Base-by-base conservation (phyloP, 2,113 vertebrate species). In the Halcyon senegalensis region DNA sequence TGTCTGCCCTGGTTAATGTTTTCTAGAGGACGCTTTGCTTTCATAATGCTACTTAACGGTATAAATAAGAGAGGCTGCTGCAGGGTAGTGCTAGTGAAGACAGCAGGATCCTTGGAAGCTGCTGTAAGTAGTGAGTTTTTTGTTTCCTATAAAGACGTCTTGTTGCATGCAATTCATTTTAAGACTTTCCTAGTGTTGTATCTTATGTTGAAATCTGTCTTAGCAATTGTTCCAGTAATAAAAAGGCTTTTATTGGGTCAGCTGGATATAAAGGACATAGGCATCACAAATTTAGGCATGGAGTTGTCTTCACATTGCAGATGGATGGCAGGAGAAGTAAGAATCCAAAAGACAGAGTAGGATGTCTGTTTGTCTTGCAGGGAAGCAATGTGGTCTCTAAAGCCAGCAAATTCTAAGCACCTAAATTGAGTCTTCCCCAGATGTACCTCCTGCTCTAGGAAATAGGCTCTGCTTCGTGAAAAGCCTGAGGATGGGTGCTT, bases 1-100 rank as follows among this genome's bases (percentile, higher is more conserved):
- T 69, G 88, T 75, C 83, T 90, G 55, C 9, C 68, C 84, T 94
- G 44, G 97, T 97, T 97, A 97, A 97, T 97, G 75, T 95, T 97
- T 97, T 92, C 96, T 94, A 96, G 80, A 86, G 83, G 72, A 80
- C 72, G 0, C 39, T 95, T 90, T 91, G 81, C 85, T 96, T 92
- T 95, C 93, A 94, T 84, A 97, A 87, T 85, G 75, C 28, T 87
- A 60, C 86, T 92, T 84, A 92, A 87, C 60, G 23, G 84, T 75
- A 96, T 96, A 97, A 97, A 97, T 94, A 97, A 89, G 66, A 90
- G 94, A 91, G 44, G n/a, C 56, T 89, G 56, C 55, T 81, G 21
- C 37, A 77, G 73, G 16, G 14, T 62, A 90, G 46, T 73, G 82
- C 72, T 79, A 41, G 46, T 60, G 72, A 92, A 94, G 72, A 64